Conservation (phyloP, 2,113 vertebrate genomes). For the Macaca mulatta region DNA sequence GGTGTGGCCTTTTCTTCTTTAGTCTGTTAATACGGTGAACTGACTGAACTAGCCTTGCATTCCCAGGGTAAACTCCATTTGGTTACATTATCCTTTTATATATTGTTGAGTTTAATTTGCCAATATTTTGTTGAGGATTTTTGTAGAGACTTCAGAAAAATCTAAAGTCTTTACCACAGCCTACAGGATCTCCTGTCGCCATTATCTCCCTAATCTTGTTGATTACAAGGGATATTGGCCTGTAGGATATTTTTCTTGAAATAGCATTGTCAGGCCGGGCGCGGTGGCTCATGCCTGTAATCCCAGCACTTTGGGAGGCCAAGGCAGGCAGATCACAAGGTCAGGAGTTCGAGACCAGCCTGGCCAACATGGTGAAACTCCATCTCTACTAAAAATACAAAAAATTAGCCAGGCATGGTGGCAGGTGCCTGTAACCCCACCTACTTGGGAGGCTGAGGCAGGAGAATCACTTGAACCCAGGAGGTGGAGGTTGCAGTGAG, state of each 20-base stretch:
- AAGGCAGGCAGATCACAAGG: too few species aligned
- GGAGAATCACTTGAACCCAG: too few species aligned
- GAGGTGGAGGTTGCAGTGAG: too few species aligned
- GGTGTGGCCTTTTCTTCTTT: background rate
- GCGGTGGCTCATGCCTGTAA: too few species aligned
- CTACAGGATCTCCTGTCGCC: background rate
- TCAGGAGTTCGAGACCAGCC: too few species aligned
- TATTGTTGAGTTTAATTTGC: background rate
- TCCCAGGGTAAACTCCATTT: background rate
- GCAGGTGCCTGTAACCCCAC: too few species aligned
- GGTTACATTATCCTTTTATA: background rate
- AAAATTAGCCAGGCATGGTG: too few species aligned
- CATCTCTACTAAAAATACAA: too few species aligned
- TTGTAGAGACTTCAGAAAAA: background rate
- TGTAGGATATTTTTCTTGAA: background rate
- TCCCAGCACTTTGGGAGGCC: too few species aligned
- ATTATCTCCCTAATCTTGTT: background rate
- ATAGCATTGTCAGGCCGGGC: too few species aligned
- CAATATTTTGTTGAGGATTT: background rate
- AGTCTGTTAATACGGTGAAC: background rate
- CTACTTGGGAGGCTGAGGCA: too few species aligned
- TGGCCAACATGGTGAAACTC: too few species aligned
- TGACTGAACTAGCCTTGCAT: background rate
- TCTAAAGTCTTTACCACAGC: background rate
- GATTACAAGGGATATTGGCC: background rate